A percentile compares a stretch with the other conserved stretches of the same genome.
These are phyloP conservation scores for Himalopsyche tibetana DNA, from an alignment of 2,888 invertebrate species.

Conservation along the genomic window DNA sequence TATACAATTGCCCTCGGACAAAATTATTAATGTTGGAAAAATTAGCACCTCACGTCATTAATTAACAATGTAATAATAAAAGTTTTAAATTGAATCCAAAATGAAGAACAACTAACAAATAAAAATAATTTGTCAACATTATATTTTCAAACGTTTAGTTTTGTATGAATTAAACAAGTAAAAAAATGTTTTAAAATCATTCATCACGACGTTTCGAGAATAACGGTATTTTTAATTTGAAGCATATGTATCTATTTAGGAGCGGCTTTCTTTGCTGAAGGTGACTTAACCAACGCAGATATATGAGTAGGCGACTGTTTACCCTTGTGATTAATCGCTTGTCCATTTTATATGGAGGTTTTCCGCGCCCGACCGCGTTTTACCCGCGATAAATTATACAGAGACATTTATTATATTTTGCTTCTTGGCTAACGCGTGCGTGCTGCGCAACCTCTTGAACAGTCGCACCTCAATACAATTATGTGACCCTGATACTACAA, in stretches of 20 bases:
- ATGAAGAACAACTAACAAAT: no score
- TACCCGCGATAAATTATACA: constrained; percentile 59
- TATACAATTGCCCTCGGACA: no score
- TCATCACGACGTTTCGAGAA: no score
- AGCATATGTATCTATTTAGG: constrained; percentile 32
- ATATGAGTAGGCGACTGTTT: constrained; percentile 45
- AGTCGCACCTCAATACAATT: constrained; percentile 17
- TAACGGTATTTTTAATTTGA: neutral
- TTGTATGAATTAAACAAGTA: no score
- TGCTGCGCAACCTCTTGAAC: neutral
- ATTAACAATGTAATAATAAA: no score
- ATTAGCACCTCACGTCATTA: no score
- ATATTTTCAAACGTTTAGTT: no score
- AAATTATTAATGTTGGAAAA: no score
- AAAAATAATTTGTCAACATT: no score
- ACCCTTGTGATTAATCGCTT: constrained; percentile 57
- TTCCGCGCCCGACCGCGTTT: constrained; percentile 52
- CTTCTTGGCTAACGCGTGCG: constrained; percentile 43
- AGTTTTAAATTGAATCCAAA: no score
- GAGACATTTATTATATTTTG: constrained; percentile 61
- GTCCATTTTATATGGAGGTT: constrained; percentile 57
- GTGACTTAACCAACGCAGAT: constrained; percentile 36
- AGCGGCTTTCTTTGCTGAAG: neutral
- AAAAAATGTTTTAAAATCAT: no score
- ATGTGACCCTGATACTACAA: neutral